Percentiles rank a stretch among this genome's conserved stretches.
phyloP scores from a whole-genome alignment of 2,888 invertebrate species.

The Limulus polyphemus region DNA sequence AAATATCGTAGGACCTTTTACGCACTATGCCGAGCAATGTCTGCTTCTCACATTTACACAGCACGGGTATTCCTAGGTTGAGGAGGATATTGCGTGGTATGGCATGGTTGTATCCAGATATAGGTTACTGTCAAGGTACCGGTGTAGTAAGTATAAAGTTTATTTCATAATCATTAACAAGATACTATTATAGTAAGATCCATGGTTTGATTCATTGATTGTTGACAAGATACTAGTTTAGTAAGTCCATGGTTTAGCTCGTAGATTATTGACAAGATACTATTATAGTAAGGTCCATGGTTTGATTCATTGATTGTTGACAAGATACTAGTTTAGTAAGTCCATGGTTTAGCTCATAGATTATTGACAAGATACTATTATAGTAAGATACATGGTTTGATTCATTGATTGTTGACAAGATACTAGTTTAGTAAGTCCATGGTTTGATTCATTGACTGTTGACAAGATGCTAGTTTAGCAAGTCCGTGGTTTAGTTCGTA shows the following conservation, averaged over 20 bases:
- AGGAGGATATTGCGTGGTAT: slow-evolving; percentile 76
- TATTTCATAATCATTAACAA: not conserved
- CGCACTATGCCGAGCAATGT: slow-evolving; percentile 94
- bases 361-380: too few species aligned
- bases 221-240: slow-evolving; percentile 75
- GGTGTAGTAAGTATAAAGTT: slow-evolving; percentile 47
- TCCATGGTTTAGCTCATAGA: too few species aligned
- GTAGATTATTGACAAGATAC: too few species aligned
- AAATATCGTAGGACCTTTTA: slow-evolving; percentile 54
- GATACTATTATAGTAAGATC: not conserved
- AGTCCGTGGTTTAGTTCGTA: too few species aligned
- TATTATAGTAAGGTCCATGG: too few species aligned
- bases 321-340: too few species aligned
- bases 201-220: slow-evolving; percentile 49
- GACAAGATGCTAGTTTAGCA: too few species aligned
- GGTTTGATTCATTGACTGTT: too few species aligned
- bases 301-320: too few species aligned
- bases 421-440: too few species aligned
- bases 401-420: too few species aligned
- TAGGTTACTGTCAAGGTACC: slow-evolving; percentile 75
- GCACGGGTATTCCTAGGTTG: slow-evolving; percentile 83
- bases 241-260: slow-evolving; percentile 34
- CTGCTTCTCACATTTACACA: slow-evolving; percentile 82
- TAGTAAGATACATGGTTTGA: too few species aligned
- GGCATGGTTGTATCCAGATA: slow-evolving; percentile 89